These are phyloP conservation scores for Ennomos erosarius DNA, from an alignment of 2,888 invertebrate genomes.

Conservation along the genomic window DNA sequence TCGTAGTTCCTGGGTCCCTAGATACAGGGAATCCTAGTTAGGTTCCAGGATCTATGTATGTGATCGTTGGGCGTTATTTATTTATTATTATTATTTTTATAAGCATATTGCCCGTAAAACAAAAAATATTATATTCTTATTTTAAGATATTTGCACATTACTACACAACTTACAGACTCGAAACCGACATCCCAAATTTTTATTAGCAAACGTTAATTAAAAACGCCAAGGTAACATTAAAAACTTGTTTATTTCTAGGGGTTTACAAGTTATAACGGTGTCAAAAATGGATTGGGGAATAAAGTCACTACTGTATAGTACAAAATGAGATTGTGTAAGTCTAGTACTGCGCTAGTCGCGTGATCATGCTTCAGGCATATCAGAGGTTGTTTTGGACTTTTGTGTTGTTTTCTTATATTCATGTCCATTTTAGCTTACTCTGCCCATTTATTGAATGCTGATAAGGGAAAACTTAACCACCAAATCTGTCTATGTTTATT, in stretches of 20 bases:
- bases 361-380: conserved; percentile 59
- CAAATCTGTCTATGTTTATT: not conserved
- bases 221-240: conserved; percentile 24
- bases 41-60: too few relatives aligned
- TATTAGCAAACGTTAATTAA: too few relatives aligned
- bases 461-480: not conserved
- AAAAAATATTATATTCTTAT: too few relatives aligned
- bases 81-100: too few relatives aligned
- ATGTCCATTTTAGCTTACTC: conserved; percentile 36
- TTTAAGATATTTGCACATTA: too few relatives aligned
- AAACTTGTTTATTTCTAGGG: conserved; percentile 77
- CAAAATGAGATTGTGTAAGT: conserved; percentile 75
- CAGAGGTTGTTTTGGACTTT: conserved; percentile 45
- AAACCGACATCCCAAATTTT: not conserved
- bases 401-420: conserved; percentile 50
- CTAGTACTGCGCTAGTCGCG: conserved; percentile 47
- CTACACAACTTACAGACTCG: not conserved
- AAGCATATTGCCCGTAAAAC: too few relatives aligned
- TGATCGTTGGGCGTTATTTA: too few relatives aligned
- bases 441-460: conserved; percentile 10
- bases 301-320: conserved; percentile 82
- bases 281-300: conserved; percentile 80
- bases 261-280: conserved; percentile 83
- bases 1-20: too few relatives aligned
- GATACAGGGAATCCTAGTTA: too few relatives aligned